Conservation (phyloP, 2,888 invertebrate genomes). For the Spisula subtruncata region DNA sequence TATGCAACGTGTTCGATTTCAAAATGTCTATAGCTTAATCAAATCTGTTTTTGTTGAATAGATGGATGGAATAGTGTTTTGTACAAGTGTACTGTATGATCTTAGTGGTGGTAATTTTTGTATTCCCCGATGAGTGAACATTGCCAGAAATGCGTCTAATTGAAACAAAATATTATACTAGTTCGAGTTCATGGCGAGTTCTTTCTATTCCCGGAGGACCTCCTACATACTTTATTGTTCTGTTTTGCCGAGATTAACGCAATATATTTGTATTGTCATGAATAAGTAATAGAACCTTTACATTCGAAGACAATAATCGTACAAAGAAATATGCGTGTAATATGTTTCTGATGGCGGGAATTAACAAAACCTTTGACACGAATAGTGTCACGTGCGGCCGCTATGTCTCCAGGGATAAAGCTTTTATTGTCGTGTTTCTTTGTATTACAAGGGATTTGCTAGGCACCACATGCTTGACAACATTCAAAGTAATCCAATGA, state of each 20-base stretch:
- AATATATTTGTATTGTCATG: background rate
- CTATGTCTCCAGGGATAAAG: background rate
- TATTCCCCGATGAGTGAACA: too few relatives aligned
- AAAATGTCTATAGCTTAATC: too few relatives aligned
- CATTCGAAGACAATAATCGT: background rate
- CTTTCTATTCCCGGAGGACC: background rate
- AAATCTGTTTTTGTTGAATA: too few relatives aligned
- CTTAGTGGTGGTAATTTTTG: too few relatives aligned
- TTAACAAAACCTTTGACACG: constrained; percentile 3
- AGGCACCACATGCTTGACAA: background rate
- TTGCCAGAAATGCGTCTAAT: background rate
- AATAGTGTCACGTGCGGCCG: background rate
- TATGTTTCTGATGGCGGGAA: constrained; percentile 3
- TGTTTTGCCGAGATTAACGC: background rate
- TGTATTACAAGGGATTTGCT: background rate
- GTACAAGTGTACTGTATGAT: too few relatives aligned
- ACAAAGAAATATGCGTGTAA: constrained; percentile 5
- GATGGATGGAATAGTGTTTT: too few relatives aligned
- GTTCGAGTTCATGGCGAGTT: background rate
- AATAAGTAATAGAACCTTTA: constrained; percentile 9
- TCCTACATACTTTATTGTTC: background rate
- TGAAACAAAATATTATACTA: background rate
- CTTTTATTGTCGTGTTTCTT: background rate
- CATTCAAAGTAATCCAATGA: background rate
- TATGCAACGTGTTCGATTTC: too few relatives aligned